Evolutionary conservation across 2,888 invertebrate genomes (phyloP), one percentile per base, ranked within the genome.

Genomic region (Hypolimnas misippus): DNA sequence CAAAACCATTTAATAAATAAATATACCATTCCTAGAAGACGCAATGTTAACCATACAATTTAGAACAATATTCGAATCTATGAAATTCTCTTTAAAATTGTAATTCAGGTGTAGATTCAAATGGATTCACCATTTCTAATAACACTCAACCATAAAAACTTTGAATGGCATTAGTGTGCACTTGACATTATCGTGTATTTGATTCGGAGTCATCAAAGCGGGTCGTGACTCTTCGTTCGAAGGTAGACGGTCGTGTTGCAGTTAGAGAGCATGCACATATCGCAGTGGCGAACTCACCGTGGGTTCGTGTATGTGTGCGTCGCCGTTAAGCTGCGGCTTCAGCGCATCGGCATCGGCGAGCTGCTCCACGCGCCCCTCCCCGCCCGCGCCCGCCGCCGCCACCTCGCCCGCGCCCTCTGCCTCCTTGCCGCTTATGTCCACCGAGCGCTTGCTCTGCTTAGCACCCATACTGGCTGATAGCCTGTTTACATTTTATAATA

Each of bases 391-490:
- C 63, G 93, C 93, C 65, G 91, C 94, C 59, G 93, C 92, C 42
- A 77, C 77, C 63, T 77, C 89, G 67, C 93, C 93, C 70, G 93
- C 94, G 62, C 93, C 93, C 62, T 94, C 93, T 67, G 93, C 92
- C 75, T 94, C 94, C 87, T 94, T 94, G 76, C 94, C 94, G 85
- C 96, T 96, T 87, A 96, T 96, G 86, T 96, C 96, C 87, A 96
- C 96, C 80, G 96, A 97, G 92, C 96, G 95, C 91, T 96, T 96
- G 91, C 96, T 96, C 93, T 96, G 96, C 93, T 95, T 94, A 89
- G 95, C 96, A 93, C 96, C 96, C 96, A 97, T 97, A 71, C 77
- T 46, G 12, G 44, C 44, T 89, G 73, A 86, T 88, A 54, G 54
- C 53, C 46, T 53, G n/a, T 16, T 53, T 35, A 51, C 12, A 40